Conservation (phyloP, 2,888 invertebrate genomes). For the Drosophila cognata region DNA sequence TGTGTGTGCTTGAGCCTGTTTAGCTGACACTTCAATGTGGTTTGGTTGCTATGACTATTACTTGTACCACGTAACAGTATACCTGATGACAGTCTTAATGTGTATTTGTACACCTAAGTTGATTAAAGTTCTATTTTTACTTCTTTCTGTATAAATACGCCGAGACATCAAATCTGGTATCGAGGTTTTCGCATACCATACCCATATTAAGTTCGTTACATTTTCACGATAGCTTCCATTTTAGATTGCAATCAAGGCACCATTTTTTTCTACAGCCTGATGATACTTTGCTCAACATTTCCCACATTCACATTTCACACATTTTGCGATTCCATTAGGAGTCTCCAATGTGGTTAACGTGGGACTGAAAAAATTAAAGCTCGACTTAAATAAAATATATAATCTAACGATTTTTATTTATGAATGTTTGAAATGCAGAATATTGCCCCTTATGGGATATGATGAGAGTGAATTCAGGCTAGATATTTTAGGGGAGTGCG, state of each 20-base stretch:
- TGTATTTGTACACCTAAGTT: neutral
- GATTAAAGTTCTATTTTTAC: neutral
- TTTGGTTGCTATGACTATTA: neutral
- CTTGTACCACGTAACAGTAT: neutral
- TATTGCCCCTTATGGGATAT: neutral
- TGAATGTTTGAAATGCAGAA: neutral
- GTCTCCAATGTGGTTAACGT: neutral
- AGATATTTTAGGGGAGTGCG: neutral
- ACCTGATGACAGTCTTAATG: neutral
- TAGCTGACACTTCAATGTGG: slow-evolving; percentile 12
- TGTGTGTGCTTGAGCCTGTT: slow-evolving; percentile 17
- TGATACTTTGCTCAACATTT: neutral
- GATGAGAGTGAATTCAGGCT: neutral
- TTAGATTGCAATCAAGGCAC: neutral
- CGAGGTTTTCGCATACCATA: too few relatives aligned
- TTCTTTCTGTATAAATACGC: neutral
- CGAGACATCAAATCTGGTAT: neutral
- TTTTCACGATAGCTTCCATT: neutral
- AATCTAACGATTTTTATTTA: neutral
- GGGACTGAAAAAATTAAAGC: neutral
- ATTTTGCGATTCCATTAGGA: neutral
- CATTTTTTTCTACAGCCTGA: neutral
- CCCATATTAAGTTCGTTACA: neutral
- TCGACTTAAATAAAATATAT: neutral
- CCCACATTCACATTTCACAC: neutral